Evolutionary conservation across 2,113 vertebrate genomes (phyloP), one percentile per base, ranked within the genome.

Genomic region (Serilophus lunatus): DNA sequence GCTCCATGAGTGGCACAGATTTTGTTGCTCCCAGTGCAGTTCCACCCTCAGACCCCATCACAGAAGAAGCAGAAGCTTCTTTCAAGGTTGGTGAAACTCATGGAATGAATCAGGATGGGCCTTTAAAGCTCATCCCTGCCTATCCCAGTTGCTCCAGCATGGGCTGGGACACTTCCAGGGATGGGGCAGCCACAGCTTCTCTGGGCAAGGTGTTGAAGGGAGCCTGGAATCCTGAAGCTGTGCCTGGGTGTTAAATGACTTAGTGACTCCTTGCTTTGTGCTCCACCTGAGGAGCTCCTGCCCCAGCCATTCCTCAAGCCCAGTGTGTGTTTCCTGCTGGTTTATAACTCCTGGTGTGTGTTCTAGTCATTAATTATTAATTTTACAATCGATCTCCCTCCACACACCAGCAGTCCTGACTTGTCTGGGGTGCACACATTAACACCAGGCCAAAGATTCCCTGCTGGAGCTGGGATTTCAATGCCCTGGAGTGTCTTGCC

Each of bases 401-500:
- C 31, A 0, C 15, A 26, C 7, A 6, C 35, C n/a, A 2, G 2
- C 6, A 2, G 17, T 8, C 36, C 68, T 15, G 29, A 8, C 18
- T 38, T 4, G 18, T 7, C 40, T n/a, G 25, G 31, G 9, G 45
- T 25, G 13, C 38, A 2, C 10, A 1, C 6, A 22, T 35, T 33
- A 40, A 7, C 13, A 1, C 5, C 0, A 31, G 17, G 18, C 44
- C 6, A 6, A 18, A 22, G 14, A 5, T 8, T 5, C 3, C 8
- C 7, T 9, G 36, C 60, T 9, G 36, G 11, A 17, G 36, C 25
- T 40, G 16, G 26, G 23, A 28, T 40, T 40, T 18, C 6, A 68
- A 31, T 25, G 9, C 77, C 25, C 1, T 1, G 0, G 1, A 0
- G 33, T 2, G 20, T 5, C 20, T 2, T 8, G 45, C 36, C 0